Percentiles rank a stretch among this genome's conserved stretches.
phyloP scores from a whole-genome alignment of 2,797 vertebrate species.

The Threskiornis aethiopicus region DNA sequence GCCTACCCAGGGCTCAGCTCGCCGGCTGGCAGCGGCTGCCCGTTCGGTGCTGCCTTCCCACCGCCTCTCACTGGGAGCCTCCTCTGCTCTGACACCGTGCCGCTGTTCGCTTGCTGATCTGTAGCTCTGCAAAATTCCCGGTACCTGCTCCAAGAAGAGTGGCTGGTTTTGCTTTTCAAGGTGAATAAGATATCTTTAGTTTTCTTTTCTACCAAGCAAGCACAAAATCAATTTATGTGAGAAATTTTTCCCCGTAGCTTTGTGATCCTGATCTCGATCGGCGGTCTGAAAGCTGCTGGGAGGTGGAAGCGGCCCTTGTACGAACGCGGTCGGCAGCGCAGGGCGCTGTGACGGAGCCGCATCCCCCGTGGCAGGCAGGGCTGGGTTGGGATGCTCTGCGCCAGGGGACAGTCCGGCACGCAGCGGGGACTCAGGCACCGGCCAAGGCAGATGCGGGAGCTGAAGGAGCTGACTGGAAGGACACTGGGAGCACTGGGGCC shows the following conservation, averaged over 20 bases:
- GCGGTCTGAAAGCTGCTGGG: background rate
- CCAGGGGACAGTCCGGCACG: background rate
- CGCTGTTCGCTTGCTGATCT: background rate
- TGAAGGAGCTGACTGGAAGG: background rate
- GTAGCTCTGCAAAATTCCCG: background rate
- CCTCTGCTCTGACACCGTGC: background rate
- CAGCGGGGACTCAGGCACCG: background rate
- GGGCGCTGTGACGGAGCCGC: background rate
- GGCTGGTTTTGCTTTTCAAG: background rate
- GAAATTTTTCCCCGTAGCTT: background rate
- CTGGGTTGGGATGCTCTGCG: background rate
- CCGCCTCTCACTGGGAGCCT: fast-evolving
- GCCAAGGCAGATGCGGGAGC: fast-evolving
- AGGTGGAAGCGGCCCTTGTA: background rate
- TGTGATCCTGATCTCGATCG: fast-evolving
- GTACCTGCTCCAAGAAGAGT: background rate
- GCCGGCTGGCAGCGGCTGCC: fast-evolving
- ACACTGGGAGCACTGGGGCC: background rate
- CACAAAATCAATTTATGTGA: background rate
- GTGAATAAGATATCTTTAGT: background rate
- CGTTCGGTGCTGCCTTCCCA: background rate
- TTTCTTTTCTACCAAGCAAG: background rate
- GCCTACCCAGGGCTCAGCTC: background rate
- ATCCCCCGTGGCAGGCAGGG: background rate
- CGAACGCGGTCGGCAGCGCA: fast-evolving